Evolutionary conservation across 2,888 invertebrate genomes (phyloP).

Genomic region (Lasioglossum zephyrum): DNA sequence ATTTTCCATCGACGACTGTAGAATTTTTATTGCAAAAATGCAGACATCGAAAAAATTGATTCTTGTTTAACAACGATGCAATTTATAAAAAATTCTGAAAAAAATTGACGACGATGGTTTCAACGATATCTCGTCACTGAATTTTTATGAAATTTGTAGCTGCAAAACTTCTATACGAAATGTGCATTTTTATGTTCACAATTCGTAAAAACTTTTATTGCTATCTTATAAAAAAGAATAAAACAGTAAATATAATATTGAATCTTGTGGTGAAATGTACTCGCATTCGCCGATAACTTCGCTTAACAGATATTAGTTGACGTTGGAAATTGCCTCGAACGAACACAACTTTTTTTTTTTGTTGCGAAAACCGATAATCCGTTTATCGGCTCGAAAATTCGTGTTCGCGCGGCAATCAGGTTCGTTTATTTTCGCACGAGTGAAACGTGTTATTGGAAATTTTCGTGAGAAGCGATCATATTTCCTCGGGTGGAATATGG

Average conservation of each 20-base stretch:
- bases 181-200: too few species aligned
- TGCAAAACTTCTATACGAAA: too few species aligned
- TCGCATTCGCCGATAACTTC: not conserved
- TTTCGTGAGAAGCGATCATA: not conserved
- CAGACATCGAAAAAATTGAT: too few species aligned
- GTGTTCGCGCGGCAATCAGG: not conserved
- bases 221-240: too few species aligned
- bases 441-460: slow-evolving; percentile 11
- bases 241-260: too few species aligned
- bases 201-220: too few species aligned
- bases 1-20: not conserved
- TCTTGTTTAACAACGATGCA: too few species aligned
- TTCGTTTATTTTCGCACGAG: not conserved
- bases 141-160: too few species aligned
- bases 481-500: slow-evolving; percentile 19
- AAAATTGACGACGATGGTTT: too few species aligned
- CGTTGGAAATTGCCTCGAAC: not conserved
- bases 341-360: not conserved
- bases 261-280: not conserved
- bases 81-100: too few species aligned
- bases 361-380: not conserved
- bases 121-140: too few species aligned
- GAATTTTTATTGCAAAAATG: too few species aligned
- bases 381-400: not conserved
- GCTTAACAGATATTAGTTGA: not conserved